These are phyloP conservation scores for Sparidentex hasta DNA, from an alignment of 2,797 vertebrate species.

Conservation along the genomic window DNA sequence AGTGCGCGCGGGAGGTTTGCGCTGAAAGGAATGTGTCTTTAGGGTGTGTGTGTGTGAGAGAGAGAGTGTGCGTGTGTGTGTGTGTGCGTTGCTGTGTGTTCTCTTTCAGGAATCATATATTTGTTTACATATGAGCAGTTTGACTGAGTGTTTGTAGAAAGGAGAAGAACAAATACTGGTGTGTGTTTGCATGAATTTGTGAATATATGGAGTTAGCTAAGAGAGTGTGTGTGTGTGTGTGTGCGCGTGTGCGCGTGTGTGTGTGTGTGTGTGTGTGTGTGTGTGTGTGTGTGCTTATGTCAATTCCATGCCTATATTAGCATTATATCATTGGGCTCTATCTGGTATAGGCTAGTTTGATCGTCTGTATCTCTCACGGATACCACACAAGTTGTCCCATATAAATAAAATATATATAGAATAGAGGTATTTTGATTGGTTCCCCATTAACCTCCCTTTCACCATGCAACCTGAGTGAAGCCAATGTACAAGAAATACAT, in stretches of 20 bases:
- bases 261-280: background rate
- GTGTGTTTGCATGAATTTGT: background rate
- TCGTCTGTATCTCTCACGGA: background rate
- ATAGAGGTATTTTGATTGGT: too few relatives aligned
- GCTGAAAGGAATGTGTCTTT: conserved; percentile 15
- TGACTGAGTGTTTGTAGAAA: conserved; percentile 17
- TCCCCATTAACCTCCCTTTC: too few relatives aligned
- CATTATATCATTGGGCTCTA: background rate
- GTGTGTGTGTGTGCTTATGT: background rate
- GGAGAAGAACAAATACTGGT: background rate
- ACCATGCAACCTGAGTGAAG: too few relatives aligned
- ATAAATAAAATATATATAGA: too few relatives aligned
- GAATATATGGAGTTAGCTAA: background rate
- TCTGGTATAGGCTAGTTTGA: background rate
- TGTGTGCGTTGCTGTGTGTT: conserved; percentile 9
- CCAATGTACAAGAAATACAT: too few relatives aligned
- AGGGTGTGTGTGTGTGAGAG: conserved; percentile 26
- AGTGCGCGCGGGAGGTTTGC: background rate
- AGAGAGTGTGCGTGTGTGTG: too few relatives aligned
- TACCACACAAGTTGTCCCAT: background rate
- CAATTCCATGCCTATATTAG: background rate
- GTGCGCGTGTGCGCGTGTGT: background rate
- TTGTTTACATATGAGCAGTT: conserved; percentile 13
- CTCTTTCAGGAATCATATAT: background rate
- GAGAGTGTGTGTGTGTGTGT: background rate